A percentile compares a stretch with the other conserved stretches of the same genome.
Evolutionary conservation across 92 coral and sea anemone genomes (phyloP).

Genomic region (Isaurus tuberculatus): DNA sequence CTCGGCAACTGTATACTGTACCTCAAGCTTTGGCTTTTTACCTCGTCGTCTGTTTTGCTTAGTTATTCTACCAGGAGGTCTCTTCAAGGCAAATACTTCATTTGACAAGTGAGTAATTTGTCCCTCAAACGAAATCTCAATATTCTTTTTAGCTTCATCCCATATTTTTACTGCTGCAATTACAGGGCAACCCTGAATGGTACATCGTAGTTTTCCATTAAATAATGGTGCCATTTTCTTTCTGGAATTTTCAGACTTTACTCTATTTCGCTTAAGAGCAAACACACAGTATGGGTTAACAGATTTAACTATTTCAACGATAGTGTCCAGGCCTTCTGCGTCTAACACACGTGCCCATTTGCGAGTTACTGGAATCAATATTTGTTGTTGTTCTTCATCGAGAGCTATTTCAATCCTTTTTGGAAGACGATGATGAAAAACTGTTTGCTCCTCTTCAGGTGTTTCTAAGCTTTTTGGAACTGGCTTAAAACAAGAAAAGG

Average conservation of each 20-base stretch:
- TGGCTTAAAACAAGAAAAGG: neutral
- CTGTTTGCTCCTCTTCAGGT: neutral
- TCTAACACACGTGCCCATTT: neutral
- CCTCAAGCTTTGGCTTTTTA: neutral
- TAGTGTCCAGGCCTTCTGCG: conserved; percentile 29
- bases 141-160: neutral
- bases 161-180: neutral
- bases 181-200: conserved; percentile 28
- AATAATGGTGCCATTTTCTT: conserved; percentile 21
- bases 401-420: neutral
- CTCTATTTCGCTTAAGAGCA: conserved; percentile 15
- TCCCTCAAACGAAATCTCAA: conserved; percentile 29
- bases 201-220: conserved; percentile 4
- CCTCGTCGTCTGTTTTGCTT: neutral
- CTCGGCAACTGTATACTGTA: neutral
- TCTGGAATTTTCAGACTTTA: conserved; percentile 4
- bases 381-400: conserved; percentile 13
- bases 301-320: conserved; percentile 17
- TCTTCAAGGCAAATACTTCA: conserved; percentile 34
- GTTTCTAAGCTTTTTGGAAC: neutral
- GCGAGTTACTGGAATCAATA: neutral
- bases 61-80: conserved; percentile 4
- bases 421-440: conserved; percentile 16
- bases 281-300: conserved; percentile 37
- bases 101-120: conserved; percentile 25